Evolutionary conservation across 2,113 vertebrate species (phyloP).

Genomic region (Oceanites oceanicus): DNA sequence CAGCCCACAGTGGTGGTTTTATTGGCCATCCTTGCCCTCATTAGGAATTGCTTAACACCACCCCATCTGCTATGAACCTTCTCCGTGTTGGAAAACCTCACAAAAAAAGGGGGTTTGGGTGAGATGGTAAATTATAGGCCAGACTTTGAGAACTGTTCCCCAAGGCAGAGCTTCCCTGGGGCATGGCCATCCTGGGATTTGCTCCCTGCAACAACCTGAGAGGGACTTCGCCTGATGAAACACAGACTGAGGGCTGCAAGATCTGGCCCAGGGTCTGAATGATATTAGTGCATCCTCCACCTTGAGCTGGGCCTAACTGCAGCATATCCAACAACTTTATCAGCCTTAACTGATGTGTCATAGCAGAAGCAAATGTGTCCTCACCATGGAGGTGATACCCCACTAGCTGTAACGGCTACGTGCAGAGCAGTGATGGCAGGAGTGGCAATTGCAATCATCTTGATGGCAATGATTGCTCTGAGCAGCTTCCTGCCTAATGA

Average conservation of each 20-base stretch:
- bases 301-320: not conserved
- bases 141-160: not conserved
- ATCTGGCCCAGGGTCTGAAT: not conserved
- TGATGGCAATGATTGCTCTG: not conserved
- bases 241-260: not conserved
- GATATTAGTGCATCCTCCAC: not conserved
- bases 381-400: not conserved
- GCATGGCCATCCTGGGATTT: not conserved
- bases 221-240: not conserved
- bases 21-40: not conserved
- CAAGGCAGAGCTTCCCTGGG: not conserved
- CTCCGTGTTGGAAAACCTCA: not conserved
- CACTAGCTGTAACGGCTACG: accelerated
- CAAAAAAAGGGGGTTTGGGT: not conserved
- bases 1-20: not conserved
- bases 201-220: not conserved
- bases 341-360: not conserved
- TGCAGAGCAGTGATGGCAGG: not conserved
- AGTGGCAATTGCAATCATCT: not conserved
- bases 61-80: not conserved
- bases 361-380: not conserved
- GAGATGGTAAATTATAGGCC: not conserved
- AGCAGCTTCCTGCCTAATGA: not conserved
- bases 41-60: not conserved
- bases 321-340: not conserved